These are phyloP conservation scores for Hydrolagus affinis DNA, from an alignment of 2,113 vertebrate species.

Conservation along the genomic window DNA sequence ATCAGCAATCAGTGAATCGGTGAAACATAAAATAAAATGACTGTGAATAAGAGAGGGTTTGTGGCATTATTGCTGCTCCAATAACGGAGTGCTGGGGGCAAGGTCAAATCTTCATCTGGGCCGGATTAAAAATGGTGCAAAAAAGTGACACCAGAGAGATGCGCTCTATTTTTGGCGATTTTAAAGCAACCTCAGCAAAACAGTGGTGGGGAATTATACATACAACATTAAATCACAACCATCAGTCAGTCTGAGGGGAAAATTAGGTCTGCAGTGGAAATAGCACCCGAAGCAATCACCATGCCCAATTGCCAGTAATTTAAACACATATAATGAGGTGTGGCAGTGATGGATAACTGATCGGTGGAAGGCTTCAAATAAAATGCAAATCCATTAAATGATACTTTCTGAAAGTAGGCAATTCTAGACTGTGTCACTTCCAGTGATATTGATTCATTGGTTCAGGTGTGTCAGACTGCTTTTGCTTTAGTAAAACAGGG, in stretches of 20 bases:
- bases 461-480: no score
- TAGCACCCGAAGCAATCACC: slow-evolving; percentile 19
- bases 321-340: slow-evolving; percentile 25
- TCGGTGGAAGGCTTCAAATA: slow-evolving; percentile 15
- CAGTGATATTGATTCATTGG: slow-evolving; percentile 8
- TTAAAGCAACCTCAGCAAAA: slow-evolving; percentile 27
- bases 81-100: slow-evolving; percentile 16
- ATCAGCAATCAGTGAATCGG: slow-evolving; percentile 28
- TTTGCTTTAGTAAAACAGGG: no score
- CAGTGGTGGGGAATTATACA: slow-evolving; percentile 4
- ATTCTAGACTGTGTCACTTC: not conserved
- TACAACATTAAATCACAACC: slow-evolving; percentile 19
- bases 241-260: not conserved
- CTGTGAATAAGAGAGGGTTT: slow-evolving; percentile 17
- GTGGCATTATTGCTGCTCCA: not conserved
- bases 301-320: not conserved
- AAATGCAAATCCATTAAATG: slow-evolving; percentile 39
- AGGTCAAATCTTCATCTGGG: slow-evolving; percentile 30
- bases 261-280: not conserved
- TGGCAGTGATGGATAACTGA: slow-evolving; percentile 36
- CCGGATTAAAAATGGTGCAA: not conserved
- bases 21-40: slow-evolving; percentile 29
- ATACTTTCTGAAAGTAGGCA: slow-evolving; percentile 10
- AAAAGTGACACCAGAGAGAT: slow-evolving; percentile 27
- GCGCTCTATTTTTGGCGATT: not conserved